A percentile compares a stretch with the other conserved stretches of the same genome.
phyloP scores from a whole-genome alignment of 2,797 vertebrate species.

The Picus viridis region DNA sequence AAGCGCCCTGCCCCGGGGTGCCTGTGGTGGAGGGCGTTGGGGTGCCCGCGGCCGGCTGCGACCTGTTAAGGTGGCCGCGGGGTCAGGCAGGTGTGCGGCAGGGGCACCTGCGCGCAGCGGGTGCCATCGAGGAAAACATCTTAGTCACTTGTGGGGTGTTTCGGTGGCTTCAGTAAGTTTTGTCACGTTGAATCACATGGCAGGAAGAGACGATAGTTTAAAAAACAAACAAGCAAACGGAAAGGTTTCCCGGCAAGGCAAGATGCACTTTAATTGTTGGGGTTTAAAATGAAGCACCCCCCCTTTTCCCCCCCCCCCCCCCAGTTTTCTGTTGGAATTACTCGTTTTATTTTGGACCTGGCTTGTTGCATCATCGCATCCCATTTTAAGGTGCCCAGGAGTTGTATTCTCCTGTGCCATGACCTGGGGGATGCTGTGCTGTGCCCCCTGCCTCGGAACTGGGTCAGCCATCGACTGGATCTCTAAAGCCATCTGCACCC shows the following conservation, averaged over 20 bases:
- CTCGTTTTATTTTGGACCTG: rapidly evolving
- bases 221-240: too few species aligned
- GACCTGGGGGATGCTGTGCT: neutral
- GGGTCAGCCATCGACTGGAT: rapidly evolving
- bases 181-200: neutral
- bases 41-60: neutral
- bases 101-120: neutral
- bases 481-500: rapidly evolving
- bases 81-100: neutral
- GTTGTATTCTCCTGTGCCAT: rapidly evolving
- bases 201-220: rapidly evolving
- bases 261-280: rapidly evolving
- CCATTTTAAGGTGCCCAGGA: rapidly evolving
- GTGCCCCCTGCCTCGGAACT: rapidly evolving
- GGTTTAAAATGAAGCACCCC: neutral
- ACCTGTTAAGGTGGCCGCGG: neutral
- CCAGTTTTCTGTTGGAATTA: neutral
- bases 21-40: neutral
- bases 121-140: neutral
- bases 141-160: neutral
- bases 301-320: too few species aligned
- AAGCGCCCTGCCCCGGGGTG: neutral
- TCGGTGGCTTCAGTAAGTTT: neutral
- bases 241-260: neutral
- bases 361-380: rapidly evolving